Conservation (phyloP, 2,797 vertebrate genomes). For the Atherinosoma microstoma region DNA sequence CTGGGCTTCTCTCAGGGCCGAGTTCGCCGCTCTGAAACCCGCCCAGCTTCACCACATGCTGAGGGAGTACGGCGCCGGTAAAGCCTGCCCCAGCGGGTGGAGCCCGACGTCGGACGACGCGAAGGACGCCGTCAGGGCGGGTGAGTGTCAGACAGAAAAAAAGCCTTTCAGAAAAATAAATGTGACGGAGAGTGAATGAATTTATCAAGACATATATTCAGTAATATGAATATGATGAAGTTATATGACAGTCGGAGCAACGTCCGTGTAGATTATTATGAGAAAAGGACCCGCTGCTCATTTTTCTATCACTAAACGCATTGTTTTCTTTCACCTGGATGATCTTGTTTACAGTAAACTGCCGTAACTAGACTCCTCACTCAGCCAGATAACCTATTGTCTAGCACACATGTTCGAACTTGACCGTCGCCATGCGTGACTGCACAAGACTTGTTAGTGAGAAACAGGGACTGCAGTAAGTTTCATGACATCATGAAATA, state of each 20-base stretch:
- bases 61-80: constrained; percentile 77
- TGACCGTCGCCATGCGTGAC: background rate
- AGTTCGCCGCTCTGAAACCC: constrained; percentile 80
- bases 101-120: constrained; percentile 67
- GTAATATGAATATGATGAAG: background rate
- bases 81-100: constrained; percentile 73
- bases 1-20: constrained; percentile 79
- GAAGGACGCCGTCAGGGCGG: constrained; percentile 70
- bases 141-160: constrained; percentile 52
- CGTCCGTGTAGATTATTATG: background rate
- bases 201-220: background rate
- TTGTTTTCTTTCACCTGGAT: background rate
- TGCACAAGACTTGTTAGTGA: background rate
- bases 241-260: background rate
- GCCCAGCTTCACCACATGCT: constrained; percentile 87
- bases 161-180: no score
- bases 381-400: constrained; percentile 20
- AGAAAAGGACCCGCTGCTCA: background rate
- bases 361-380: constrained; percentile 32
- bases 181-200: no score
- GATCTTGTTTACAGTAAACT: constrained; percentile 51
- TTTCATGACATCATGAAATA: background rate
- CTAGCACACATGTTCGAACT: constrained; percentile 23
- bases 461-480: background rate
- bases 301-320: background rate